phyloP scores from a whole-genome alignment of 2,113 vertebrate species.

The Megatriorchis doriae region DNA sequence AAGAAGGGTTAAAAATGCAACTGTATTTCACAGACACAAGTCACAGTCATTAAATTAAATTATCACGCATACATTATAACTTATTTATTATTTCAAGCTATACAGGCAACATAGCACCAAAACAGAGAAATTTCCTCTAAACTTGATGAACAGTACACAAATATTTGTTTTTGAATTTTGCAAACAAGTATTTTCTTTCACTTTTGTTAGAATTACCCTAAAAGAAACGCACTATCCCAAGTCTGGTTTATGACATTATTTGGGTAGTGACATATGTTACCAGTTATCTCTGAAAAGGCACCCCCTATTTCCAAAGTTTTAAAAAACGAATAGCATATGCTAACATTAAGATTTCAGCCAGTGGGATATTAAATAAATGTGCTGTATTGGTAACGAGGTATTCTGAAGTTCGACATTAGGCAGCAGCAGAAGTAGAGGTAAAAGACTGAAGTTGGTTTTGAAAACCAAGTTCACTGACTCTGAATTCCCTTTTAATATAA shows the following conservation, averaged over 20 bases:
- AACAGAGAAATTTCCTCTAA: background rate
- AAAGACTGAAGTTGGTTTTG: constrained; percentile 60
- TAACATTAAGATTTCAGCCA: constrained; percentile 21
- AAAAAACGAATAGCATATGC: constrained; percentile 7
- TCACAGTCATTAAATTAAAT: constrained; percentile 66
- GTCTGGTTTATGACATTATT: background rate
- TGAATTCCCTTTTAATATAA: constrained; percentile 78
- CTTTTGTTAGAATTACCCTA: constrained; percentile 16
- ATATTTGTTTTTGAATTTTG: background rate
- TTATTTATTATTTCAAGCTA: constrained; percentile 69
- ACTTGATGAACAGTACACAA: background rate
- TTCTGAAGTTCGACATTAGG: constrained; percentile 38
- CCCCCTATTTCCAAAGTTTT: background rate
- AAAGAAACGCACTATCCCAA: constrained; percentile 15
- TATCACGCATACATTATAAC: constrained; percentile 64
- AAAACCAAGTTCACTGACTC: constrained; percentile 63
- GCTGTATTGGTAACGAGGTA: constrained; percentile 51
- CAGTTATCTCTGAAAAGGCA: background rate
- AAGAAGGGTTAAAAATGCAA: constrained; percentile 60
- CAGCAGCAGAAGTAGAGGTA: constrained; percentile 63
- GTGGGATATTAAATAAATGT: background rate
- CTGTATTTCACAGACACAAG: constrained; percentile 54
- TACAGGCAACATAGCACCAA: constrained; percentile 58
- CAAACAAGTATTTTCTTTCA: background rate
- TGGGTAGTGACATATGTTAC: constrained; percentile 3